These are phyloP conservation scores for Rhamnusium bicolor DNA, from an alignment of 2,888 invertebrate genomes.

Conservation along the genomic window DNA sequence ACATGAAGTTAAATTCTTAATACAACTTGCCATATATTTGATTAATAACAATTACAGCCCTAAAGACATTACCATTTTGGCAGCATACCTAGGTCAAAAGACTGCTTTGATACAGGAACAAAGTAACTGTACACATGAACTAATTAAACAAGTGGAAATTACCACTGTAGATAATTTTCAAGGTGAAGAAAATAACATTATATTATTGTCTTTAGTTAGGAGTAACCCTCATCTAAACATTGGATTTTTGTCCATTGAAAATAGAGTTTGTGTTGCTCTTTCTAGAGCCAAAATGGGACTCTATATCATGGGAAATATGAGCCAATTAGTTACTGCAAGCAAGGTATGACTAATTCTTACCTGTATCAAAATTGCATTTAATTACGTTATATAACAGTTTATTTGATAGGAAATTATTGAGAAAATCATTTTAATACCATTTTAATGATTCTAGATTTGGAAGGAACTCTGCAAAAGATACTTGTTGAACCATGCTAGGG, in stretches of 20 bases:
- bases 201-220: conserved; percentile 84
- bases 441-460: too few relatives aligned
- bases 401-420: too few relatives aligned
- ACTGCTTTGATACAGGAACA: conserved; percentile 73
- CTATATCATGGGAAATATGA: conserved; percentile 83
- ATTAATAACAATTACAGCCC: conserved; percentile 73
- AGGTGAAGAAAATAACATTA: conserved; percentile 85
- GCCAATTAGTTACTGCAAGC: conserved; percentile 72
- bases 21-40: conserved; percentile 76
- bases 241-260: conserved; percentile 80
- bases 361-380: too few relatives aligned
- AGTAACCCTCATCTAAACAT: conserved; percentile 79
- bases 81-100: conserved; percentile 82
- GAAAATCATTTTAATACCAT: too few relatives aligned
- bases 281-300: conserved; percentile 82
- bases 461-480: too few relatives aligned
- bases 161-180: conserved; percentile 86
- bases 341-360: conserved; percentile 39
- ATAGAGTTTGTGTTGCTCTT: conserved; percentile 84
- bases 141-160: conserved; percentile 74
- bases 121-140: conserved; percentile 35
- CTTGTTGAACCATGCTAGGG: too few relatives aligned
- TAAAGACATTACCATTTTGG: conserved; percentile 81
- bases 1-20: conserved; percentile 78
- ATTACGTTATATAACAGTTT: too few relatives aligned